phyloP scores from a whole-genome alignment of 2,888 invertebrate species.

The Cantharis nigra region DNA sequence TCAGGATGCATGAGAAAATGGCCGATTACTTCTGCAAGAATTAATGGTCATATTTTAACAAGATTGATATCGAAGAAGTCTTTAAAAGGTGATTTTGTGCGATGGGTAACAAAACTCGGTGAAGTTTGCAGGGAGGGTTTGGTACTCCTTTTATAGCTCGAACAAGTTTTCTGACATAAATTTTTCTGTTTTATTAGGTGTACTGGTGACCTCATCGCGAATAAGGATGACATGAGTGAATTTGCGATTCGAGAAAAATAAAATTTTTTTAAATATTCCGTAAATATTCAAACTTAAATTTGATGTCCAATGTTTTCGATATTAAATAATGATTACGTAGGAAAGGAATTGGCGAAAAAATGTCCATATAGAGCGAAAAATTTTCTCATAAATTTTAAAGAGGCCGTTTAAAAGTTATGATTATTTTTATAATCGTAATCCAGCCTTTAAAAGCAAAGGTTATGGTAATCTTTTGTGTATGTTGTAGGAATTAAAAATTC shows the following conservation, averaged over 20 bases:
- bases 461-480: not conserved
- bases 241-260: not conserved
- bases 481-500: not conserved
- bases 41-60: not conserved
- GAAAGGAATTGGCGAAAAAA: not conserved
- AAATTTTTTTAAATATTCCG: too few species aligned
- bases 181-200: not conserved
- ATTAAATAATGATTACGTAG: not conserved
- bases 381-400: not conserved
- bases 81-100: not conserved
- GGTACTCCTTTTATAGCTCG: not conserved
- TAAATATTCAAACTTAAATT: not conserved
- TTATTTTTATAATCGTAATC: not conserved
- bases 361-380: not conserved
- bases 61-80: not conserved
- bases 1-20: not conserved
- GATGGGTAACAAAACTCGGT: not conserved
- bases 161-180: not conserved
- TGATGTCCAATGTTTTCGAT: not conserved
- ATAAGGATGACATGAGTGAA: not conserved
- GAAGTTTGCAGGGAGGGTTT: not conserved
- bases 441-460: not conserved
- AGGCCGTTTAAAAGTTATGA: not conserved
- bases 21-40: not conserved
- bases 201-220: not conserved